Evolutionary conservation across 2,797 vertebrate species (phyloP).

Genomic region (Sebastes itinus): DNA sequence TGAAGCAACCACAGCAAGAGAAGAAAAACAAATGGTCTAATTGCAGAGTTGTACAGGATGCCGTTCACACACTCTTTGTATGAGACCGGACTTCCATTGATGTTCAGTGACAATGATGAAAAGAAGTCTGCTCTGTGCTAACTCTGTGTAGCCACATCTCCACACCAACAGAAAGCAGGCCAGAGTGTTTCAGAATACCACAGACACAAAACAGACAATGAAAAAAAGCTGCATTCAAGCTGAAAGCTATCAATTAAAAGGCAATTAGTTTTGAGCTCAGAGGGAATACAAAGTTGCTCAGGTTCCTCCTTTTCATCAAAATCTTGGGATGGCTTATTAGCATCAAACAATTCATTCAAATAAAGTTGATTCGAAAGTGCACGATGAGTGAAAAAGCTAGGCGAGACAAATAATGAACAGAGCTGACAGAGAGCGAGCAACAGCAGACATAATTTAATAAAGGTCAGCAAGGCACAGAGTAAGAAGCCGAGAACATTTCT

Average conservation of each 20-base stretch:
- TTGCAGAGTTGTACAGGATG: neutral
- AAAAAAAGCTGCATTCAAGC: slow-evolving; percentile 31
- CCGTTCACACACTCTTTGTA: neutral
- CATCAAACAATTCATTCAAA: slow-evolving; percentile 42
- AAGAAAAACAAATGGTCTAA: neutral
- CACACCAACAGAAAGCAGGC: neutral
- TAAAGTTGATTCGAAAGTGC: slow-evolving; percentile 43
- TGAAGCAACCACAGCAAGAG: neutral
- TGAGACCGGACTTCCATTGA: neutral
- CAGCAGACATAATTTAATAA: slow-evolving; percentile 52
- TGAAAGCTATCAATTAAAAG: slow-evolving; percentile 50
- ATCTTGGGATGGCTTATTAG: slow-evolving; percentile 40
- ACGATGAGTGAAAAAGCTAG: slow-evolving; percentile 19
- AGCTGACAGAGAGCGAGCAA: slow-evolving; percentile 21
- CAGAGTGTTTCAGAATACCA: neutral
- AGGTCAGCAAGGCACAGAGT: slow-evolving; percentile 49
- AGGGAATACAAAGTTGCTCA: slow-evolving; percentile 28
- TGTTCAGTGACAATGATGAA: neutral
- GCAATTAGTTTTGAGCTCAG: slow-evolving; percentile 34
- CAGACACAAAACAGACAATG: neutral
- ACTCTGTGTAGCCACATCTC: neutral
- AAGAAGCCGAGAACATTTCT: slow-evolving; percentile 29
- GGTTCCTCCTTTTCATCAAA: slow-evolving; percentile 40
- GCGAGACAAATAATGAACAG: slow-evolving; percentile 43
- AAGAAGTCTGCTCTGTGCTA: neutral